These are phyloP conservation scores for Acanthurus lineatus DNA, from an alignment of 2,797 vertebrate genomes.

Conservation along the genomic window DNA sequence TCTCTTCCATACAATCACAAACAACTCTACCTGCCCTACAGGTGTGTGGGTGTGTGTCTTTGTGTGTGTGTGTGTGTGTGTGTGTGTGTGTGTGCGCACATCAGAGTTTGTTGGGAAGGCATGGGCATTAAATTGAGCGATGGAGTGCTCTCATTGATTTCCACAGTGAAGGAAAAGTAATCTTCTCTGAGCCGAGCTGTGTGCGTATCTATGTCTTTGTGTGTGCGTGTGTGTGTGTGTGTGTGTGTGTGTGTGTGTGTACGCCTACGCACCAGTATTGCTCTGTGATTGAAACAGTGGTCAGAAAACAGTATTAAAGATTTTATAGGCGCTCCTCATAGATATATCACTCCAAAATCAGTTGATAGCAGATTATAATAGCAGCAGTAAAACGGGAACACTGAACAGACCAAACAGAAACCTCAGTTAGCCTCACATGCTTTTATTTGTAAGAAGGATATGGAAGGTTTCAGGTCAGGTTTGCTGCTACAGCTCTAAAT, in stretches of 20 bases:
- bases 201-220: constrained; percentile 15
- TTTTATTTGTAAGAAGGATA: constrained; percentile 36
- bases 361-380: constrained; percentile 63
- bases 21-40: constrained; percentile 35
- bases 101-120: constrained; percentile 51
- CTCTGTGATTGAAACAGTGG: constrained; percentile 69
- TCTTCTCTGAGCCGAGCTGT: constrained; percentile 67
- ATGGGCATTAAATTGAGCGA: constrained; percentile 78
- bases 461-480: constrained; percentile 56
- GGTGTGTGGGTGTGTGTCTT: constrained; percentile 37
- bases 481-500: constrained; percentile 59
- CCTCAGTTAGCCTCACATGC: neutral
- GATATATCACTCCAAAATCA: constrained; percentile 69
- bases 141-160: constrained; percentile 81
- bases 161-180: constrained; percentile 81
- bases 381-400: constrained; percentile 48
- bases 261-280: constrained; percentile 1
- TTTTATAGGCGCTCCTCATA: constrained; percentile 54
- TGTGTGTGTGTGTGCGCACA: neutral
- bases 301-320: constrained; percentile 66
- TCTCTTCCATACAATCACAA: constrained; percentile 29
- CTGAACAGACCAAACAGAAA: constrained; percentile 23
- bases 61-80: constrained; percentile 7
- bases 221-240: constrained; percentile 14
- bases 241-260: constrained; percentile 24